Evolutionary conservation across 2,113 vertebrate species (phyloP), one percentile per base, ranked within the genome.

Genomic region (Lipophrys pholis): DNA sequence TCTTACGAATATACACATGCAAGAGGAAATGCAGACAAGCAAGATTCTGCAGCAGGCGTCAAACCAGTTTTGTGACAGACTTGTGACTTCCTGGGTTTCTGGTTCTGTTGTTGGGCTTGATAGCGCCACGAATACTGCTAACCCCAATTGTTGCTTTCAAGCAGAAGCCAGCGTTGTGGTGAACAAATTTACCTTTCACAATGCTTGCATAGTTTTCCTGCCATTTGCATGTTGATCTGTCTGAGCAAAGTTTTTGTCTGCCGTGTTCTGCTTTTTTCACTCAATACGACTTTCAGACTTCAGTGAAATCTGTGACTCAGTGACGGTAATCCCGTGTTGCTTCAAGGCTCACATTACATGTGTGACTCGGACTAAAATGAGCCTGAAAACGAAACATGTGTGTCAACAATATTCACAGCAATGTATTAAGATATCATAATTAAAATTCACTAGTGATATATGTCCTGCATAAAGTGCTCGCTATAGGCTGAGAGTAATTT

Each of bases 21-120:
- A 17, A 57, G 66, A 87, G 43, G 21, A 81, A 91, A 93, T 90
- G 92, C 73, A 69, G 86, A 83, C 38, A 2, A 36, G 56, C 67
- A 11, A 75, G 87, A 86, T 92, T 89, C 65, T 78, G 38, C 6
- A 53, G 39, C 2, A 43, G 54, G 45, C 6, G 88, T 82, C 84
- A 69, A 82, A 91, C 89, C 84, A 71, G 92, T 92, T 90, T 77
- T 62, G 56, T 15, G 62, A 41, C 52, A 15, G 46, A 64, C 52
- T n/a, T 10, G 15, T 11, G 1, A 66, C 69, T 63, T 82, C 46
- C 56, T 30, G 76, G 73, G 41, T 89, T 86, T 61, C 83, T 65
- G 64, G 17, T 74, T 65, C 57, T 63, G 53, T 54, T 70, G 51
- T 60, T 79, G 38, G 39, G 15, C 56, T 51, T 58, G 51, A 55